Evolutionary conservation across 1,140 invertebrate species (phyloP).

Genomic region (Orussus abietinus): DNA sequence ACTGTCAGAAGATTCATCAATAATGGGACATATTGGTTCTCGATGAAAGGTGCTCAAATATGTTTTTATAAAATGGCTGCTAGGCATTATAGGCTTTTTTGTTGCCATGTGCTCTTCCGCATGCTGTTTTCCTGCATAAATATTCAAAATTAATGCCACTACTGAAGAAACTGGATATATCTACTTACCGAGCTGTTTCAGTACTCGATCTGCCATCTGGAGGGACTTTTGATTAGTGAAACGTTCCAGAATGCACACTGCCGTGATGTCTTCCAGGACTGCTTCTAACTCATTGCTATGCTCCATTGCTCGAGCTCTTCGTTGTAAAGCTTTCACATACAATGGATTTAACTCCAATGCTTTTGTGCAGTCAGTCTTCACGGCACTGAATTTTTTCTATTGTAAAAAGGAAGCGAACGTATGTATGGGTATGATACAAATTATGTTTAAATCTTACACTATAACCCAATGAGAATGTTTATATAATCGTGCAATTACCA

Average conservation of each 20-base stretch:
- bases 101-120: slow-evolving; percentile 67
- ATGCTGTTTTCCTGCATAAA: slow-evolving; percentile 61
- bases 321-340: slow-evolving; percentile 84
- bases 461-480: slow-evolving; percentile 4
- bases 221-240: slow-evolving; percentile 79
- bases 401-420: slow-evolving; percentile 20
- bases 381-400: slow-evolving; percentile 76
- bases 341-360: slow-evolving; percentile 82
- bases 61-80: slow-evolving; percentile 76
- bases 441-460: slow-evolving; percentile 2
- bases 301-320: slow-evolving; percentile 82
- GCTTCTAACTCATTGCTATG: slow-evolving; percentile 71
- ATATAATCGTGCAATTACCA: slow-evolving; percentile 54
- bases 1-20: too few species aligned
- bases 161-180: slow-evolving; percentile 4
- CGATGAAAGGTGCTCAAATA: slow-evolving; percentile 83
- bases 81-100: slow-evolving; percentile 71
- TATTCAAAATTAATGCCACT: slow-evolving; percentile 10
- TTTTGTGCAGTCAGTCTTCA: slow-evolving; percentile 81
- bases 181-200: slow-evolving; percentile 71
- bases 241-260: slow-evolving; percentile 84
- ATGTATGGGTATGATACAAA: slow-evolving; percentile 1
- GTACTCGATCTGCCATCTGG: slow-evolving; percentile 76
- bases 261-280: slow-evolving; percentile 87
- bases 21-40: slow-evolving; percentile 78